Conservation (phyloP, 2,888 invertebrate genomes). For the Nematopogon swammerdamellus region DNA sequence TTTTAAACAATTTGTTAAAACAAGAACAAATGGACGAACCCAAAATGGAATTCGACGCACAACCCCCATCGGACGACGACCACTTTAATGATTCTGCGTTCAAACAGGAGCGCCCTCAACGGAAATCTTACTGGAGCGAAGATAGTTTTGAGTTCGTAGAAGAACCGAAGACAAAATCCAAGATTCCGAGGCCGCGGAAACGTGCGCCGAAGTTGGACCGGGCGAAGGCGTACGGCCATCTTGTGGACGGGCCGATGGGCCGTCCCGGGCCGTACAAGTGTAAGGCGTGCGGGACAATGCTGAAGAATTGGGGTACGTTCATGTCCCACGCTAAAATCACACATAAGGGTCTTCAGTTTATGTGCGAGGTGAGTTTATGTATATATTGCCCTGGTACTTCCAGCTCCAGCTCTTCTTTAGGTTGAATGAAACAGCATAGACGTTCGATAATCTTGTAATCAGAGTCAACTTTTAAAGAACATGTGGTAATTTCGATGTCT, state of each 20-base stretch:
- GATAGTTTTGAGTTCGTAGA: no score
- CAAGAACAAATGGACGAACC: neutral
- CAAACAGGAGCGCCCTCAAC: conserved; percentile 7
- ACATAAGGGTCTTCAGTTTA: conserved; percentile 19
- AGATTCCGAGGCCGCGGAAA: no score
- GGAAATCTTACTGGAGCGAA: conserved; percentile 7
- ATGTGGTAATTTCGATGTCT: no score
- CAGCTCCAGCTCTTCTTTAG: no score
- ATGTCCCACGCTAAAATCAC: conserved; percentile 18
- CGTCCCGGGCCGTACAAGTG: conserved; percentile 17
- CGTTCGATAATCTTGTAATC: no score
- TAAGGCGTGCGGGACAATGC: conserved; percentile 17
- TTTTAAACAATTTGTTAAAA: neutral
- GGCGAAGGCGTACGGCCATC: conserved; percentile 14
- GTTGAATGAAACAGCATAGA: no score
- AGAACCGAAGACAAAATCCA: no score
- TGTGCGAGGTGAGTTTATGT: conserved; percentile 21
- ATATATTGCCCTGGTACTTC: no score
- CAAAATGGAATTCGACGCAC: conserved; percentile 1
- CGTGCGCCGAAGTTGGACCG: no score
- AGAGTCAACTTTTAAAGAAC: no score
- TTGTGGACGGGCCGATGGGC: conserved; percentile 17
- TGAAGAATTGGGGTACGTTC: conserved; percentile 19
- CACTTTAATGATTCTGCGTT: neutral
- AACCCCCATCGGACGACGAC: neutral